Evolutionary conservation across 2,888 invertebrate genomes (phyloP), one percentile per base, ranked within the genome.

Genomic region (Diarsia dahlii): DNA sequence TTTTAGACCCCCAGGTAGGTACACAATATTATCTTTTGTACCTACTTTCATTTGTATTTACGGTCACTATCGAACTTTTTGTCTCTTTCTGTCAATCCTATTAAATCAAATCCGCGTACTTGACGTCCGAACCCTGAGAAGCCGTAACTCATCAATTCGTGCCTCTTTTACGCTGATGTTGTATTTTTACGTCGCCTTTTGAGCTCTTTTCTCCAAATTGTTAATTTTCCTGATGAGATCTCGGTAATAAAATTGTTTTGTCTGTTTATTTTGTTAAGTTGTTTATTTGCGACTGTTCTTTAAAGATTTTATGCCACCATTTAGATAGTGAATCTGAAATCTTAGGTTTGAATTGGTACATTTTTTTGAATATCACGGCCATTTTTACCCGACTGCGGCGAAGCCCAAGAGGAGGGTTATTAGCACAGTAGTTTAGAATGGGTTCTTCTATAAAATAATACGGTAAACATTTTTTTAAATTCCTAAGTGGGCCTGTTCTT

Each of bases 211-310:
- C 67, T 74, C 23, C 28, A 75, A 81, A 84, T 86, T 84, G 84
- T 86, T 87, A 80, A 87, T 87, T 76, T 85, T 70, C 48, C 65
- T 50, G 83, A 84, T 72, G 82, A 74, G 69, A 78, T 85, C 79
- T 74, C 2, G 39, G 60, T 20, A 69, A 62, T 85, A 58, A 82
- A 74, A 72, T 56, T 77, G 68, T 82, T 77, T 62, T 78, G 62
- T 71, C 60, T 58, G 12, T 74, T 76, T 72, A 34, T 81, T 69
- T 81, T 39, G 34, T 66, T 50, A 15, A 62, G 54, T 78, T 50
- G 54, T 69, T 69, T 76, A 60, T 78, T 79, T 76, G 67, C 3
- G 23, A 60, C 2, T 64, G 8, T 62, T 34, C 28, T 81, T 74
- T 75, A 6, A 5, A 80, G 23, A 46, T 48, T 46, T 74, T 1